Base-by-base conservation (phyloP, 2,797 vertebrate species). In the Eurystomus glaucurus region DNA sequence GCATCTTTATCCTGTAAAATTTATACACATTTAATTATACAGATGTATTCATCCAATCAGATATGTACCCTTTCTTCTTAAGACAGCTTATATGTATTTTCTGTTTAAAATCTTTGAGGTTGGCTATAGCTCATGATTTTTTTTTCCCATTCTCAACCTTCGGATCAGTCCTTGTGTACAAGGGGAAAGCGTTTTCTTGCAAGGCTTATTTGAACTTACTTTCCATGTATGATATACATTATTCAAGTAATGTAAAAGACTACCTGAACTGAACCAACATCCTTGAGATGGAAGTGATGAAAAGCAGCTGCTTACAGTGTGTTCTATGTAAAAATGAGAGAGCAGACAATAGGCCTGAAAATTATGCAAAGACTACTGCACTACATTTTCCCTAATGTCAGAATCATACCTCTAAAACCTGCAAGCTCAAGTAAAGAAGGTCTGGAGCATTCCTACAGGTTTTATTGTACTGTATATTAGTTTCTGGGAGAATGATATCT, bases 201-300 rank as follows among this genome's bases (percentile, higher is more conserved):
- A 79, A 88, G 80, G 31, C 9, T 93, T 88, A 69, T 77, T 88
- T 91, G 75, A 94, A 93, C 75, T 93, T 89, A 48, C 8, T 94
- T 87, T 70, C 45, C 26, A 25, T 69, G 57, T 83, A 61, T 50
- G 22, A 68, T 62, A 94, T 88, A 81, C 74, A 80, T 95, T 96
- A 96, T 96, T 97, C 78, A 96, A 91, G 52, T 62, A 91, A 91
- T 26, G 22, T 75, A 80, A 91, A 95, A 92, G 39, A 75, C 60
- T 80, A 66, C 62, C 70, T 72, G 80, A 93, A 77, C 43, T 50
- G 15, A 95, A 88, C 51, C 52, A 85, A 68, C 31, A 75, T 92
- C 41, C 52, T 86, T 91, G 88, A 93, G 69, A 68, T 80, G 39
- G 78, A 94, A 94, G 66, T 72, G 75, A 94, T 94, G 88, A 95